Evolutionary conservation across 2,888 invertebrate species (phyloP).

Genomic region (Carcina quercana): DNA sequence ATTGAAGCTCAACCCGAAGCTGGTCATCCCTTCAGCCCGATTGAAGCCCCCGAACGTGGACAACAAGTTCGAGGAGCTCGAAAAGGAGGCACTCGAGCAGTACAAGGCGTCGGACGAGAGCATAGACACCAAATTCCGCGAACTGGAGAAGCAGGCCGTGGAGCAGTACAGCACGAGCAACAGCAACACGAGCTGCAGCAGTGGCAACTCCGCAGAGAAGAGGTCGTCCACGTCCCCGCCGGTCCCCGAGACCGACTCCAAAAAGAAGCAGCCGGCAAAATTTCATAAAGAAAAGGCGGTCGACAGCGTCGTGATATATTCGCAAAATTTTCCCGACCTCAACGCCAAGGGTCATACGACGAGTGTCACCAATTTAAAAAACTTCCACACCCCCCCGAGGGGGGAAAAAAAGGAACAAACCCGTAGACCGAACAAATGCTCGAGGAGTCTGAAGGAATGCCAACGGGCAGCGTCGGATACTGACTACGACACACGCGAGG

Average conservation of each 20-base stretch:
- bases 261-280: constrained; percentile 45
- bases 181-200: constrained; percentile 66
- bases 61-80: constrained; percentile 70
- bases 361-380: constrained; percentile 67
- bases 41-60: constrained; percentile 46
- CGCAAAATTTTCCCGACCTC: constrained; percentile 64
- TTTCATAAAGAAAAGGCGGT: constrained; percentile 59
- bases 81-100: constrained; percentile 75
- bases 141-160: constrained; percentile 78
- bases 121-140: constrained; percentile 75
- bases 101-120: constrained; percentile 74
- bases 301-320: constrained; percentile 61
- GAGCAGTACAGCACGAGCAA: constrained; percentile 77
- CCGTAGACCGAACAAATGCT: constrained; percentile 41
- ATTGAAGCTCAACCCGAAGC: constrained; percentile 56
- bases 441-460: constrained; percentile 42
- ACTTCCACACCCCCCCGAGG: constrained; percentile 71
- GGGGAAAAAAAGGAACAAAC: constrained; percentile 66
- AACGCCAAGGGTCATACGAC: constrained; percentile 47
- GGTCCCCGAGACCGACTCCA: constrained; percentile 31
- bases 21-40: constrained; percentile 45
- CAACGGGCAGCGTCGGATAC: constrained; percentile 61
- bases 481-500: constrained; percentile 51
- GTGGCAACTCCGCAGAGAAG: constrained; percentile 54
- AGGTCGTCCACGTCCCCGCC: constrained; percentile 31